Conservation (phyloP, 1,140 invertebrate species). For the Hyles euphorbiae region DNA sequence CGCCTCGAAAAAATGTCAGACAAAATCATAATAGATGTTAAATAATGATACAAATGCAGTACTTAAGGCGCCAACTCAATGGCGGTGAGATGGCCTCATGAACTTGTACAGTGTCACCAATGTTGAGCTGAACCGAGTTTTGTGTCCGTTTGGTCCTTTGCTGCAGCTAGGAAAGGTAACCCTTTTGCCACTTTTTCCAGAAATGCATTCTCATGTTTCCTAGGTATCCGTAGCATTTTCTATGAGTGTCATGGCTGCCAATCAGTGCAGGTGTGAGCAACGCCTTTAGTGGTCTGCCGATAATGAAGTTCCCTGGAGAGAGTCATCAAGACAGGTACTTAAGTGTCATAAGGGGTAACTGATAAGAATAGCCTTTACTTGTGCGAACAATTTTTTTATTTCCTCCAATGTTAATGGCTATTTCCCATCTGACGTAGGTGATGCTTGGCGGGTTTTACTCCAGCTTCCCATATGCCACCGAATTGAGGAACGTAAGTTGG, state of each 20-base stretch:
- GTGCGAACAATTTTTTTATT: conserved; percentile 24
- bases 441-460: conserved; percentile 23
- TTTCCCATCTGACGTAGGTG: conserved; percentile 27
- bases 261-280: conserved; percentile 1
- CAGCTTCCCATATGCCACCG: conserved; percentile 26
- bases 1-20: too few species aligned
- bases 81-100: conserved; percentile 7
- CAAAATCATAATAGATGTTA: too few species aligned
- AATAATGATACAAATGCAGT: not conserved
- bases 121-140: conserved; percentile 6
- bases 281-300: conserved; percentile 6
- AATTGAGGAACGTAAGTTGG: conserved; percentile 21
- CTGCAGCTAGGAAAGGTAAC: conserved; percentile 21
- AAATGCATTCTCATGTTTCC: conserved; percentile 19
- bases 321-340: conserved; percentile 6
- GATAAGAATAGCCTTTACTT: conserved; percentile 31
- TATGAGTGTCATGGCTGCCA: not conserved
- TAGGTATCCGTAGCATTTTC: conserved; percentile 9
- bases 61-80: conserved; percentile 4
- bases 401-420: conserved; percentile 28
- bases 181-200: conserved; percentile 25
- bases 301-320: conserved; percentile 9
- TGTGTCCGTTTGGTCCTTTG: conserved; percentile 23
- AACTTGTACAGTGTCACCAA: conserved; percentile 24
- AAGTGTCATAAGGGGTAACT: conserved; percentile 16